Evolutionary conservation across 2,113 vertebrate species (phyloP), one percentile per base, ranked within the genome.

Genomic region (Phoenicopterus ruber): DNA sequence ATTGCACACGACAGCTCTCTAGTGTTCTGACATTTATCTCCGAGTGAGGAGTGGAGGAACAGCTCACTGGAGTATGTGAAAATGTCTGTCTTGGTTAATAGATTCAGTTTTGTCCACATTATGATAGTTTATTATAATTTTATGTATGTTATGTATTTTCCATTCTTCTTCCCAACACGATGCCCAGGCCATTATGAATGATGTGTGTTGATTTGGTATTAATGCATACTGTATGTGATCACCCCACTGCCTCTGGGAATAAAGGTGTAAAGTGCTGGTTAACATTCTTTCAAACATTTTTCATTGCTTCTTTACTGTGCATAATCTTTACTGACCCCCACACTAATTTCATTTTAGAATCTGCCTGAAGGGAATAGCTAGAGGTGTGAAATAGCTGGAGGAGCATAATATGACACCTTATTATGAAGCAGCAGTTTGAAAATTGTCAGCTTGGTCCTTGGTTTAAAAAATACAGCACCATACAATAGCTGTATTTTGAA

Each of bases 71-170:
- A 79, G 31, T 90, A 32, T 17, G 22, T 72, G 73, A 92, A 94
- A 93, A 95, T 3, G 0, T 66, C 79, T 82, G 34, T 66, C 69
- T 71, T 71, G 24, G 47, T 80, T 81, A 86, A 96, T 28, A 69
- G n/a, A 93, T 94, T 76, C 72, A 57, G 38, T 50, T 95, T 67
- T 82, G 29, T 70, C 70, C 44, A 85, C 54, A 86, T 95, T 90
- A 90, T 93, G 91, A 42, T 90, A 95, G 82, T 90, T 95, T 96
- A 95, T 96, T 94, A 38, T 88, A 95, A 90, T 95, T 93, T 96
- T 93, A 95, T 95, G 95, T 85, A 90, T 95, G 74, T 69, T 94
- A 93, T 78, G 65, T 88, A 93, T 89, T 92, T 91, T 63, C 90
- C 46, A 85, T 86, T 92, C 69, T 80, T 96, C 91, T 67, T 90